These are phyloP conservation scores for Anableps anableps DNA, from an alignment of 2,797 vertebrate species.

Conservation along the genomic window DNA sequence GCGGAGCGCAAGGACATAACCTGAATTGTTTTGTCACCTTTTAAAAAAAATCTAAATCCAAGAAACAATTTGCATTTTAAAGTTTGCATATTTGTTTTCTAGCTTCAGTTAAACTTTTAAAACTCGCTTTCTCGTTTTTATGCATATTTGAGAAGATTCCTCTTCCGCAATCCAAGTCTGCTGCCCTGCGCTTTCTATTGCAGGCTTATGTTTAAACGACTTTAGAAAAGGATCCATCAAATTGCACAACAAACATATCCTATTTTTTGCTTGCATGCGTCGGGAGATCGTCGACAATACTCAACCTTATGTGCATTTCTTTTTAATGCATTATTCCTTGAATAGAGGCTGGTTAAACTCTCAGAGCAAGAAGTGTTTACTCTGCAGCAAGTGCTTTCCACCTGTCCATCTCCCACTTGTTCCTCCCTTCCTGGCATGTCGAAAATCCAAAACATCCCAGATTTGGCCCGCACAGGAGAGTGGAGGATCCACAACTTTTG, in stretches of 20 bases:
- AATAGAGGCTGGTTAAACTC: neutral
- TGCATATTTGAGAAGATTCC: neutral
- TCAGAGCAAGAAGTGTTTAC: constrained; percentile 18
- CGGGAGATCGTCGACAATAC: neutral
- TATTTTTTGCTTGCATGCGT: neutral
- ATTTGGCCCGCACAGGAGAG: constrained; percentile 11
- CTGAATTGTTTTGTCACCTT: constrained; percentile 54
- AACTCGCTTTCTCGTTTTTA: neutral
- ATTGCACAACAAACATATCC: neutral
- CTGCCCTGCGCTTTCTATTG: neutral
- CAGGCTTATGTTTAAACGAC: neutral
- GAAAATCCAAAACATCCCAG: constrained; percentile 66
- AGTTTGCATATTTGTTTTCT: neutral
- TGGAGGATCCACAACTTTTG: constrained; percentile 7
- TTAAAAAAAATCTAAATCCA: constrained; percentile 5
- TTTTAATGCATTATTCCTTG: neutral
- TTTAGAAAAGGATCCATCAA: neutral
- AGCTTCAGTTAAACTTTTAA: neutral
- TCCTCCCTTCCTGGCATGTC: constrained; percentile 55
- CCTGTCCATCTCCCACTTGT: constrained; percentile 74
- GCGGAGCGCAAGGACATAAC: constrained; percentile 47
- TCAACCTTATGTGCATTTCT: neutral
- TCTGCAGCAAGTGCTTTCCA: constrained; percentile 69
- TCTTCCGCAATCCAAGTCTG: neutral
- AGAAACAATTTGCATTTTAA: neutral